These are phyloP conservation scores for Sebastes melanostomus DNA, from an alignment of 2,797 vertebrate species.

Conservation along the genomic window DNA sequence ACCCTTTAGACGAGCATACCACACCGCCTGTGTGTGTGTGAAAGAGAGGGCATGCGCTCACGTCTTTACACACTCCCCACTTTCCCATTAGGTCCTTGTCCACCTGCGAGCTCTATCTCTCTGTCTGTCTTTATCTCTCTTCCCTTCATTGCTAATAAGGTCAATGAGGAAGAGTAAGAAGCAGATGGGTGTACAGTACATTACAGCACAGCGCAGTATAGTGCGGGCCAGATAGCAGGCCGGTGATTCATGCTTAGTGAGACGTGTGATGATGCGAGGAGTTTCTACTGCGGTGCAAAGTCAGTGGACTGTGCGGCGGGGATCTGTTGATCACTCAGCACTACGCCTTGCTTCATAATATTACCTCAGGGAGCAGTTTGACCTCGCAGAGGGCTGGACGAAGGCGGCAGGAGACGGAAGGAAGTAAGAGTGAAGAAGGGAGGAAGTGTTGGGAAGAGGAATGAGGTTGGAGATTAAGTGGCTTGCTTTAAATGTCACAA, in stretches of 20 bases:
- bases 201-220: constrained; percentile 51
- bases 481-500: constrained; percentile 72
- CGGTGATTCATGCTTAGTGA: constrained; percentile 73
- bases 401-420: constrained; percentile 28
- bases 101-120: constrained; percentile 67
- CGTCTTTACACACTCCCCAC: constrained; percentile 57
- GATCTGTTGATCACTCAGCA: constrained; percentile 73
- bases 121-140: constrained; percentile 65
- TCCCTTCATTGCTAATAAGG: constrained; percentile 75
- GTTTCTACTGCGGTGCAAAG: constrained; percentile 69
- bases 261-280: constrained; percentile 72
- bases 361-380: constrained; percentile 73
- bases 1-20: constrained; percentile 74
- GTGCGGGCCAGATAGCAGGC: constrained; percentile 50
- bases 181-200: constrained; percentile 74
- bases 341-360: constrained; percentile 62
- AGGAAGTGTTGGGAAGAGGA: constrained; percentile 40
- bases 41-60: constrained; percentile 45
- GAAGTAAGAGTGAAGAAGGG: constrained; percentile 6
- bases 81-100: constrained; percentile 76
- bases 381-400: constrained; percentile 50
- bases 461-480: constrained; percentile 66
- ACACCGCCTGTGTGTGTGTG: constrained; percentile 44
- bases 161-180: constrained; percentile 74
- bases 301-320: constrained; percentile 55